Conservation (phyloP, 2,888 invertebrate species). For the Nudaria mundana region DNA sequence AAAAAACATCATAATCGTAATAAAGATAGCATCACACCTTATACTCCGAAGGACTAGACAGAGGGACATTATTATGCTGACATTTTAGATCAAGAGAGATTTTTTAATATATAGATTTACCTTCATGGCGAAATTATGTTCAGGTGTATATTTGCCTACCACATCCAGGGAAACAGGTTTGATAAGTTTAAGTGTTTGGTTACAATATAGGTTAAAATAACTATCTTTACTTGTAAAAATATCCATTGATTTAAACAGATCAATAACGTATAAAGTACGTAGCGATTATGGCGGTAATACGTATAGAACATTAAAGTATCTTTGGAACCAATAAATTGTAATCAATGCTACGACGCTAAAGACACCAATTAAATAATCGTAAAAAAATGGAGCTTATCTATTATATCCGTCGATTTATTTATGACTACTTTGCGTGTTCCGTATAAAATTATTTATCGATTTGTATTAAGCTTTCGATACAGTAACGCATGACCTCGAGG, state of each 20-base stretch:
- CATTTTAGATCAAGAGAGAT: too few relatives aligned
- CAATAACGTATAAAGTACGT: neutral
- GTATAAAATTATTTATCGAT: slow-evolving; percentile 38
- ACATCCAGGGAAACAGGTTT: too few relatives aligned
- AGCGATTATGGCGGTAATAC: slow-evolving; percentile 1
- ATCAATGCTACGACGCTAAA: slow-evolving; percentile 61
- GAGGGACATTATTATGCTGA: too few relatives aligned
- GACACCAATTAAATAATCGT: slow-evolving; percentile 66
- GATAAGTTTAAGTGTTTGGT: too few relatives aligned
- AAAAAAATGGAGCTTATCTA: slow-evolving; percentile 49
- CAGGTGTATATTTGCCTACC: too few relatives aligned
- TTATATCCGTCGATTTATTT: slow-evolving; percentile 48
- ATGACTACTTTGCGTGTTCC: slow-evolving; percentile 48
- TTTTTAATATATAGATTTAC: too few relatives aligned
- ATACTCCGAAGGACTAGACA: too few relatives aligned
- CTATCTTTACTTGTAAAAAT: too few relatives aligned
- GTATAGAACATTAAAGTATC: slow-evolving; percentile 29
- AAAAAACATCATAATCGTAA: too few relatives aligned
- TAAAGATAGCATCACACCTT: too few relatives aligned
- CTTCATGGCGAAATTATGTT: too few relatives aligned
- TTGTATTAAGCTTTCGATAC: slow-evolving; percentile 44
- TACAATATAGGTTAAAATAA: too few relatives aligned
- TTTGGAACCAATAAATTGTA: slow-evolving; percentile 55
- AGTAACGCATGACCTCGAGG: slow-evolving; percentile 34
- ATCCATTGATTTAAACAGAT: slow-evolving; percentile 3